These are phyloP conservation scores for Medauroidea extradentata DNA, from an alignment of 1,140 invertebrate species.

Conservation along the genomic window DNA sequence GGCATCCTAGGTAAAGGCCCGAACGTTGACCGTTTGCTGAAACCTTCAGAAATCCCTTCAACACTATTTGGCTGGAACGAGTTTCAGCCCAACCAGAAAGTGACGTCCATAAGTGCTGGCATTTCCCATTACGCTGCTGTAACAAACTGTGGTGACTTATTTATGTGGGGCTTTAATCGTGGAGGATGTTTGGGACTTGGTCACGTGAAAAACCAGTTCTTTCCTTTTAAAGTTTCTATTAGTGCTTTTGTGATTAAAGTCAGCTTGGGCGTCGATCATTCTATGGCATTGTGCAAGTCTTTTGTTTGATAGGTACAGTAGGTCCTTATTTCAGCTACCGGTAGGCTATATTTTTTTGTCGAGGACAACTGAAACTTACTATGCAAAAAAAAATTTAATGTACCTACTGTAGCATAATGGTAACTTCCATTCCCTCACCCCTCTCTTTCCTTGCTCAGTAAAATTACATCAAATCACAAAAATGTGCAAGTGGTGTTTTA, in stretches of 20 bases:
- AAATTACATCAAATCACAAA: too few species aligned
- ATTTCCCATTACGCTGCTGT: constrained; percentile 76
- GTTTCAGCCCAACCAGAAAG: constrained; percentile 63
- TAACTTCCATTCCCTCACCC: too few species aligned
- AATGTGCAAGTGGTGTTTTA: too few species aligned
- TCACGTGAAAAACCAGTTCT: constrained; percentile 73
- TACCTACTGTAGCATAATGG: too few species aligned
- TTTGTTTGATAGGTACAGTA: constrained; percentile 50
- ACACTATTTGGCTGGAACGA: constrained; percentile 81
- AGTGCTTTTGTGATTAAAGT: constrained; percentile 69
- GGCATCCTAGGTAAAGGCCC: constrained; percentile 88
- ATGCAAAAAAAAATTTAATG: too few species aligned
- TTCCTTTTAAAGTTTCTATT: constrained; percentile 78
- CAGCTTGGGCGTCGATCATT: constrained; percentile 81
- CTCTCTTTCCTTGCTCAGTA: too few species aligned
- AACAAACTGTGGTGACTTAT: constrained; percentile 75
- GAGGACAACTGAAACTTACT: too few species aligned
- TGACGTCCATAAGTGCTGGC: constrained; percentile 65
- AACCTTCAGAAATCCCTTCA: constrained; percentile 68
- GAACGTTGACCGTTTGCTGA: constrained; percentile 55
- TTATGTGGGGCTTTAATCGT: constrained; percentile 86
- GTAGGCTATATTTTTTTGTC: too few species aligned
- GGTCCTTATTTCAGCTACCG: too few species aligned
- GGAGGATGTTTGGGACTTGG: constrained; percentile 79
- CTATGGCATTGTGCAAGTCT: constrained; percentile 68